Evolutionary conservation across 2,888 invertebrate genomes (phyloP).

Genomic region (Eristalis arbustorum): DNA sequence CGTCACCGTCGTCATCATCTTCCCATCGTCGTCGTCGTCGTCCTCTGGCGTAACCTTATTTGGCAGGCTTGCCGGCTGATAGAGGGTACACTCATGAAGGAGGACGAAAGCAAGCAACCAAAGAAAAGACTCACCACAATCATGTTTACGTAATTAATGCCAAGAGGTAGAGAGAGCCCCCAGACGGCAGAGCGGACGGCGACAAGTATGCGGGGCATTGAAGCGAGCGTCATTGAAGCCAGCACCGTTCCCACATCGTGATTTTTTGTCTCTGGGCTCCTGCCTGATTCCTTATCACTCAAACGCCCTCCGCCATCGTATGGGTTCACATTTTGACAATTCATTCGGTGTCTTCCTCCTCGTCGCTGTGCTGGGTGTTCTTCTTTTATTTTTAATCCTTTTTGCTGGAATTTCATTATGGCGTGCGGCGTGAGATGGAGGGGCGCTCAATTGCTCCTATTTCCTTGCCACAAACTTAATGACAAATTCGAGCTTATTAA

Average conservation of each 20-base stretch:
- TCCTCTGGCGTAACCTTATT: slow-evolving; percentile 42
- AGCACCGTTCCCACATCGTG: slow-evolving; percentile 4
- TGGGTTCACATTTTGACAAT: slow-evolving; percentile 34
- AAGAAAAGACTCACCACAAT: slow-evolving; percentile 34
- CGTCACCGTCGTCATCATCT: slow-evolving; percentile 37
- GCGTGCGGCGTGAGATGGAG: background rate
- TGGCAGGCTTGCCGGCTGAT: slow-evolving; percentile 3
- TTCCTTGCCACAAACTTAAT: slow-evolving; percentile 27
- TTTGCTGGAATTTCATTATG: slow-evolving; percentile 34
- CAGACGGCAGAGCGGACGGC: background rate
- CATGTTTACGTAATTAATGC: slow-evolving; percentile 65
- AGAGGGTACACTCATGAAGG: background rate
- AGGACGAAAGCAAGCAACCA: background rate
- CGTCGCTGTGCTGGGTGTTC: background rate
- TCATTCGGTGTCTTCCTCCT: slow-evolving; percentile 6
- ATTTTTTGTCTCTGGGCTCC: background rate
- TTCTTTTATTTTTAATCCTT: slow-evolving; percentile 30
- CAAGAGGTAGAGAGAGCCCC: slow-evolving; percentile 17
- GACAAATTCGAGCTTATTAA: slow-evolving; percentile 66
- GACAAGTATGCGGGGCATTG: background rate
- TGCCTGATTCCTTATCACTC: slow-evolving; percentile 26
- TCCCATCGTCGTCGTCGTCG: slow-evolving; percentile 32
- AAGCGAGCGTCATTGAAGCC: slow-evolving; percentile 17
- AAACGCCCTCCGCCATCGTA: slow-evolving; percentile 16
- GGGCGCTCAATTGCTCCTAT: background rate